Evolutionary conservation across 2,797 vertebrate species (phyloP).

Genomic region (Lepilemur septentrionalis): DNA sequence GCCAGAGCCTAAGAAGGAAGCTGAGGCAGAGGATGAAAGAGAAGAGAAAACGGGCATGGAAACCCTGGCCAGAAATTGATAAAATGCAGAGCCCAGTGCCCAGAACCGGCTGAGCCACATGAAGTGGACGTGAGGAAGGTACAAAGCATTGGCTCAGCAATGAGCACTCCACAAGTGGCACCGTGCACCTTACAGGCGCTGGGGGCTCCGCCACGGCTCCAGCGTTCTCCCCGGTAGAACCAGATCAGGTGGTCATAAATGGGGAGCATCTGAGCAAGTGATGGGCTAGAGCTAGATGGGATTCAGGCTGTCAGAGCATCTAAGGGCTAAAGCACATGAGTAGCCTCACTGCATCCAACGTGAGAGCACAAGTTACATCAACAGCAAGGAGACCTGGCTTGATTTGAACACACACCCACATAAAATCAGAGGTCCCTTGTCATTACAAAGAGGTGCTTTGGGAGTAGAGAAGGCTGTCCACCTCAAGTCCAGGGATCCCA

Average conservation of each 20-base stretch:
- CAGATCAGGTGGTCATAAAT: neutral
- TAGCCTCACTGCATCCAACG: neutral
- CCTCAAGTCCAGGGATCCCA: neutral
- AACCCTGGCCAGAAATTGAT: neutral
- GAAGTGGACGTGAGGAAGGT: too few relatives aligned
- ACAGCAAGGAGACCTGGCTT: rapidly evolving
- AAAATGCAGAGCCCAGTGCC: neutral
- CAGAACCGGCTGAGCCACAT: rapidly evolving
- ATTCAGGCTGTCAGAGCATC: neutral
- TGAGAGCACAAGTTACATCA: neutral
- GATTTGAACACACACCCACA: too few relatives aligned
- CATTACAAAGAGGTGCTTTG: neutral
- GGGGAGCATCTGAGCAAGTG: neutral
- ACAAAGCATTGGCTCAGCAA: too few relatives aligned
- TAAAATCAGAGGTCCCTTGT: neutral
- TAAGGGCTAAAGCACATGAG: neutral
- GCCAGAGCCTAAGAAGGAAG: neutral
- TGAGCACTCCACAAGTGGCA: neutral
- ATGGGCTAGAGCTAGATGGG: rapidly evolving
- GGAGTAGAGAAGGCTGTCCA: neutral
- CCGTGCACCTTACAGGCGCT: neutral
- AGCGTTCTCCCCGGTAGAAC: neutral
- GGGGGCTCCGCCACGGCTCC: neutral
- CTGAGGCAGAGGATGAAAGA: neutral
- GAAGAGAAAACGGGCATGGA: rapidly evolving